Evolutionary conservation across 2,113 vertebrate species (phyloP).

Genomic region (Petaurus breviceps): DNA sequence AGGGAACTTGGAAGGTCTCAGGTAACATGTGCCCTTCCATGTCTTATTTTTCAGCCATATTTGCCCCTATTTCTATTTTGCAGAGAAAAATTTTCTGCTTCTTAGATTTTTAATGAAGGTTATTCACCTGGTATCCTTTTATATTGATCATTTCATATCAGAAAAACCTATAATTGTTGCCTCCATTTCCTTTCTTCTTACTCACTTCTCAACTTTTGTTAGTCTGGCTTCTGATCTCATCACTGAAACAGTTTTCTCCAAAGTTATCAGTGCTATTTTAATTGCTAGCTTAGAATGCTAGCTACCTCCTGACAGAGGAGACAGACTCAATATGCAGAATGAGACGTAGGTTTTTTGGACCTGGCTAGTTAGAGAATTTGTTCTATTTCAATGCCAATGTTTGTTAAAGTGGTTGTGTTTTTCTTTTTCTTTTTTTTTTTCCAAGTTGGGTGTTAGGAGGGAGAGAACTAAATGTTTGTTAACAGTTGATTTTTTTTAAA

Average conservation of each 20-base stretch:
- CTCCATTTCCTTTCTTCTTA: not conserved
- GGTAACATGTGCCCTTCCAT: not conserved
- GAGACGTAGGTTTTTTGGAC: not conserved
- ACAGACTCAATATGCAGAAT: not conserved
- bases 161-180: not conserved
- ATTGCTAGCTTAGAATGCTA: not conserved
- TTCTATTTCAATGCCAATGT: not conserved
- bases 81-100: not conserved
- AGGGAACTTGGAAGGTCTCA: not conserved
- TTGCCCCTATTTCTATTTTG: not conserved
- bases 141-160: conserved; percentile 24
- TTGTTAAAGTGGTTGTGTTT: not conserved
- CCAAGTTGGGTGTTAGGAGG: not conserved
- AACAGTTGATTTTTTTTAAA: not conserved
- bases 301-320: not conserved
- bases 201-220: not conserved
- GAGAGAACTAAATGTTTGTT: no score
- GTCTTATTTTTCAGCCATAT: not conserved
- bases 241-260: not conserved
- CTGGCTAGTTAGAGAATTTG: not conserved
- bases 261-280: not conserved
- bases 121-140: conserved; percentile 23
- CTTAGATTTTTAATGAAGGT: not conserved
- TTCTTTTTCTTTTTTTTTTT: not conserved
- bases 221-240: not conserved